phyloP scores from a whole-genome alignment of 2,797 vertebrate species.

The Aratinga solstitialis region DNA sequence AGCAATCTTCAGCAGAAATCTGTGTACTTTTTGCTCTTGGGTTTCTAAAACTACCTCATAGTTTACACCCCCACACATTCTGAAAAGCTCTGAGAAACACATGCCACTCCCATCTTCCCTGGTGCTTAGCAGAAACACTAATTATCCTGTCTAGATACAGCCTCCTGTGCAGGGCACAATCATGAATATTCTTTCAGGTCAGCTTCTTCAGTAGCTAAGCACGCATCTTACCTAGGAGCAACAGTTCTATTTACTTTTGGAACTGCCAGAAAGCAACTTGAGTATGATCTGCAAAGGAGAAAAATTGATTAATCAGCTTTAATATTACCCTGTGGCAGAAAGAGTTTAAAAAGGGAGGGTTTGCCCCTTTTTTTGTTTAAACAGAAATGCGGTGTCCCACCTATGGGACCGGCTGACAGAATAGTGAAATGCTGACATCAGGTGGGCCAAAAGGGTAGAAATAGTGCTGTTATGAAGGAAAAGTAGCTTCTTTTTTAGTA shows the following conservation, averaged over 20 bases:
- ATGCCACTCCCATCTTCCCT: not conserved
- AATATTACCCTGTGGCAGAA: not conserved
- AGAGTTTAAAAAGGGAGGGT: not conserved
- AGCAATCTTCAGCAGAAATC: not conserved
- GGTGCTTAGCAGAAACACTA: slow-evolving; percentile 35
- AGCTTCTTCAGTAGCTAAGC: slow-evolving; percentile 15
- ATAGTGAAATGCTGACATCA: slow-evolving; percentile 57
- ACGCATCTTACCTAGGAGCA: slow-evolving; percentile 33
- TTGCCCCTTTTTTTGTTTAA: not conserved
- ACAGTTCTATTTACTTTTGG: not conserved
- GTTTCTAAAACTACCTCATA: not conserved
- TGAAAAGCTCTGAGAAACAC: slow-evolving; percentile 24
- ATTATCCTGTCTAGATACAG: slow-evolving; percentile 72
- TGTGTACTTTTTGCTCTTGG: not conserved
- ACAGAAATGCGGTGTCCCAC: not conserved
- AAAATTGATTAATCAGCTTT: not conserved
- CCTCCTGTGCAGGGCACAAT: slow-evolving; percentile 52
- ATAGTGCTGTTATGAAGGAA: not conserved
- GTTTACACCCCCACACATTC: slow-evolving; percentile 17
- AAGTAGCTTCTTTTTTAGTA: not conserved
- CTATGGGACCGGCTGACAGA: not conserved
- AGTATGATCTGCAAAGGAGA: not conserved
- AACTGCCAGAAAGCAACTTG: not conserved
- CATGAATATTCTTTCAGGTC: slow-evolving; percentile 52
- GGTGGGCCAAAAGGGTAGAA: slow-evolving; percentile 44